Percentiles rank a stretch among this genome's conserved stretches.
Conservation (phyloP, 2,113 vertebrate species). For the human (Homo sapiens) region GRCh38 chr14:99651501-99652000, state of each 20-base stretch:
- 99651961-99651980: not conserved
- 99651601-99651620: too few species aligned
- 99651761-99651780: not conserved
- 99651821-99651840: too few species aligned
- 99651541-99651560: too few species aligned
- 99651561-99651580: too few species aligned
- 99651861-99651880: not conserved
- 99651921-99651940: not conserved
- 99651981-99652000: not conserved
- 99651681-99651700: not conserved
- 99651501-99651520: too few species aligned
- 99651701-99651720: not conserved
- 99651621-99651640: too few species aligned
- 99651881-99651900: not conserved
- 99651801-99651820: not conserved
- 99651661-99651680: too few species aligned
- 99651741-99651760: not conserved
- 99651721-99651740: not conserved
- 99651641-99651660: too few species aligned
- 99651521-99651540: too few species aligned
- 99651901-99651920: fast-evolving
- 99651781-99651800: not conserved
- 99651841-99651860: not conserved
- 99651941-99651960: not conserved
- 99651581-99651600: too few species aligned